phyloP scores from a whole-genome alignment of 2,797 vertebrate species.

The Cottoperca gobio region DNA sequence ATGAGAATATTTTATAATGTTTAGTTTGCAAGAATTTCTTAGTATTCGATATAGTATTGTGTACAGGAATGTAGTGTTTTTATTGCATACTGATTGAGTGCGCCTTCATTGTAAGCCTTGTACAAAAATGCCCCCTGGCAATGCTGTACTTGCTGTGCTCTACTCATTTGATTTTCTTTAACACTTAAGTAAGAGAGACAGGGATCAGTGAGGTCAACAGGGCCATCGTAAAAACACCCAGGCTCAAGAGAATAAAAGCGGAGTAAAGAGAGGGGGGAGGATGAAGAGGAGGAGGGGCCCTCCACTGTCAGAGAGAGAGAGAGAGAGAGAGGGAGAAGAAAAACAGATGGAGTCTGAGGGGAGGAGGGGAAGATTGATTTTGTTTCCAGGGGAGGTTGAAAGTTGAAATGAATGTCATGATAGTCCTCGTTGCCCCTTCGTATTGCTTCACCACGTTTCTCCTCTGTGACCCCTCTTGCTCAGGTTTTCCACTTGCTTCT shows the following conservation, averaged over 20 bases:
- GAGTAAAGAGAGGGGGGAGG: constrained; percentile 19
- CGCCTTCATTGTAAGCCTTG: not conserved
- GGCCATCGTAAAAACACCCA: constrained; percentile 19
- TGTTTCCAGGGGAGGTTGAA: constrained; percentile 26
- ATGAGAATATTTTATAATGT: not conserved
- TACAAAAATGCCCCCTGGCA: not conserved
- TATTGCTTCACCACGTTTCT: not conserved
- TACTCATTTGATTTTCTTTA: too few relatives aligned
- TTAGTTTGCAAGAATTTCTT: not conserved
- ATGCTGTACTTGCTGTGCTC: too few relatives aligned
- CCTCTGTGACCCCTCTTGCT: not conserved
- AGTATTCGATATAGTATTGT: not conserved
- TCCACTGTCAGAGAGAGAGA: constrained; percentile 38
- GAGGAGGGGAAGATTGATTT: constrained; percentile 39
- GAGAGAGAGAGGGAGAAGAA: constrained; percentile 31
- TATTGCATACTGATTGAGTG: not conserved
- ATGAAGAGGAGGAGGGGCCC: constrained; percentile 8
- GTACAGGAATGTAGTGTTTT: not conserved
- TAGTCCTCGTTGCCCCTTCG: constrained; percentile 2
- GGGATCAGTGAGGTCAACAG: constrained; percentile 26
- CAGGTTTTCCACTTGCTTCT: constrained; percentile 15
- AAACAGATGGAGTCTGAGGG: constrained; percentile 28
- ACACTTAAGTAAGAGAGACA: not conserved
- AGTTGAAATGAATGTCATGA: constrained; percentile 34
- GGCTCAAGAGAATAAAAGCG: constrained; percentile 42